A percentile compares a stretch with the other conserved stretches of the same genome.
Evolutionary conservation across 2,113 vertebrate species (phyloP).

Genomic region (Isurus oxyrinchus): DNA sequence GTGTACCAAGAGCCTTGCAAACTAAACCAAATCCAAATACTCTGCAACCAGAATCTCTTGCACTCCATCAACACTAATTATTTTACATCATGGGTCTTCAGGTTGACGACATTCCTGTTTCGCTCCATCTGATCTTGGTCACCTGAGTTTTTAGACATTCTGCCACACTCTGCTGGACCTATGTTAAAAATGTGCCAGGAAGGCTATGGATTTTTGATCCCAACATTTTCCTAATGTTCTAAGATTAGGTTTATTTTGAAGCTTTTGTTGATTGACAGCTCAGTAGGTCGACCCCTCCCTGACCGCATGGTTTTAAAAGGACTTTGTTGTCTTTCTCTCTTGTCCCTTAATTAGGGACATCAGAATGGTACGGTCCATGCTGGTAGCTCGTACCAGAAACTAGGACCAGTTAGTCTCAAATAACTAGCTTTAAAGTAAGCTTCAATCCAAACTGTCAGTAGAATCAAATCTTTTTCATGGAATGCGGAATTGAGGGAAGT

Average conservation of each 20-base stretch:
- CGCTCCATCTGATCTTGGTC: neutral
- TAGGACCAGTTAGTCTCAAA: neutral
- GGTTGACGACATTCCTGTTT: too few species aligned
- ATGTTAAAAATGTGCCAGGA: neutral
- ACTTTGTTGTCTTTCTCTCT: neutral
- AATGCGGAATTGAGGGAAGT: neutral
- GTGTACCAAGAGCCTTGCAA: neutral
- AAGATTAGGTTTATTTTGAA: neutral
- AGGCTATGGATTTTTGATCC: neutral
- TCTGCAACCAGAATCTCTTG: neutral
- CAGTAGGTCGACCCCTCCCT: neutral
- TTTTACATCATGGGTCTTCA: neutral
- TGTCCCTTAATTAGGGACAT: neutral
- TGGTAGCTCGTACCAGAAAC: neutral
- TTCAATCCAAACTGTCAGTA: neutral
- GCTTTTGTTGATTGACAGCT: neutral
- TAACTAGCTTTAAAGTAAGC: neutral
- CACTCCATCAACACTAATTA: neutral
- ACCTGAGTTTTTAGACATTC: neutral
- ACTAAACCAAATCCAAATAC: neutral
- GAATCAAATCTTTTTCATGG: neutral
- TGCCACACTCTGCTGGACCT: neutral
- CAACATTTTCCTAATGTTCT: neutral
- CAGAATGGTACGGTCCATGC: neutral
- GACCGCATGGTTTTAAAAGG: neutral